Evolutionary conservation across 2,113 vertebrate genomes (phyloP), one percentile per base, ranked within the genome.

Genomic region (Solea solea): DNA sequence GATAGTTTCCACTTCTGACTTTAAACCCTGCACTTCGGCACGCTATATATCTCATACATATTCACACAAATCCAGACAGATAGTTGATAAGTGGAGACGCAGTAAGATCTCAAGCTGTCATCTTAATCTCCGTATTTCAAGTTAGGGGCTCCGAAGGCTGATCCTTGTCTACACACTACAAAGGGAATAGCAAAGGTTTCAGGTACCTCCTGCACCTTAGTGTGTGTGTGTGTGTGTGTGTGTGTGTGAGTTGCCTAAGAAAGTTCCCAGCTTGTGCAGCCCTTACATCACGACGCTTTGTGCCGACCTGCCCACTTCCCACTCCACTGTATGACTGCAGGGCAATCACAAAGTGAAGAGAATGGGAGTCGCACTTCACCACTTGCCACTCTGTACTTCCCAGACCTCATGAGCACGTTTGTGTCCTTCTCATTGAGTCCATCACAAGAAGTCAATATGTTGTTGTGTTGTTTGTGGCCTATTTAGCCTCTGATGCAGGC

Each of bases 231-330:
- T 25, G 16, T 52, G 41, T 42, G 42, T 49, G 12, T 59, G 27
- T 11, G 62, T 44, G 53, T 67, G 69, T 21, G 50, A 63, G 49
- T 74, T 71, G 64, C 59, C 56, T 78, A 51, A 71, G 69, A 81
- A 82, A 73, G 76, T 71, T 84, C 76, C 59, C 60, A 71, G 50
- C 65, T 68, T 67, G 64, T 74, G 59, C 60, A 61, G 59, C 65
- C 82, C 71, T 85, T 77, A 74, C 83, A 69, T 86, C 77, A 82
- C 56, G 54, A 25, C 62, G 39, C 65, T 84, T 86, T 85, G 72
- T 76, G 71, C 72, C 14, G 49, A 48, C 63, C 62, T 48, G 60
- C 63, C 75, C 55, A 25, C 58, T 64, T 78, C 68, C 64, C 27
- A 66, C 78, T 69, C 76, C 68, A 41, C 65, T 83, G 83, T 78